phyloP scores from a whole-genome alignment of 2,113 vertebrate genomes.

The Stigmatopora nigra region DNA sequence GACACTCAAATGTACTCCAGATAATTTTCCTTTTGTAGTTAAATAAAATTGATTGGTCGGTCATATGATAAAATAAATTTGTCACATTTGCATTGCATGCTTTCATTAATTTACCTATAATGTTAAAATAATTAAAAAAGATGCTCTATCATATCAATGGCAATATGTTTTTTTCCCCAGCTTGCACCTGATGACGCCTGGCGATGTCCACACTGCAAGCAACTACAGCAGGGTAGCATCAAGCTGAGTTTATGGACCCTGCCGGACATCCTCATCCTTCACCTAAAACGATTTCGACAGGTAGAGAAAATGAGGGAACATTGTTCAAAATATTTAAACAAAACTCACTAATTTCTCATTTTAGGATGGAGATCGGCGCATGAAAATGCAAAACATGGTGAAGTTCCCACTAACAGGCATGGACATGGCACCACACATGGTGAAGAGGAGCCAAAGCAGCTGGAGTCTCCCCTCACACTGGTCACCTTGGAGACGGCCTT shows the following conservation, averaged over 20 bases:
- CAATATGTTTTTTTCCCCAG: slow-evolving; percentile 50
- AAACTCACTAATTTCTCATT: background rate
- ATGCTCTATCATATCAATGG: background rate
- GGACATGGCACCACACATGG: slow-evolving; percentile 97
- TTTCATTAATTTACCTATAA: too few relatives aligned
- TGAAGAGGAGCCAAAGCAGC: slow-evolving; percentile 94
- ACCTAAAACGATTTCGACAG: slow-evolving; percentile 93
- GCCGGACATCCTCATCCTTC: slow-evolving; percentile 91
- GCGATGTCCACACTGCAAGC: slow-evolving; percentile 95
- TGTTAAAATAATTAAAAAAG: too few relatives aligned
- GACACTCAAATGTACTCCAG: too few relatives aligned
- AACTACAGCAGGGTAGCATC: slow-evolving; percentile 95
- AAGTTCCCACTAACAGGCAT: slow-evolving; percentile 84
- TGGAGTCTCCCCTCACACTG: slow-evolving; percentile 93
- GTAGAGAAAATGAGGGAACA: slow-evolving; percentile 48
- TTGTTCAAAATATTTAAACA: background rate
- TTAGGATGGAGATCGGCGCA: slow-evolving; percentile 85
- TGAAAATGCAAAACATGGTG: slow-evolving; percentile 96
- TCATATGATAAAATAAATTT: too few relatives aligned
- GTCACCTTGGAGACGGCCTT: slow-evolving; percentile 91
- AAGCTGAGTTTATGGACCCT: slow-evolving; percentile 93
- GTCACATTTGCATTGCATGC: too few relatives aligned
- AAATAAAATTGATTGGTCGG: too few relatives aligned
- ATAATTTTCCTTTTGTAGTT: background rate
- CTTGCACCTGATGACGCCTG: slow-evolving; percentile 95